These are phyloP conservation scores for Cantharis rustica DNA, from an alignment of 2,888 invertebrate genomes.

Conservation along the genomic window DNA sequence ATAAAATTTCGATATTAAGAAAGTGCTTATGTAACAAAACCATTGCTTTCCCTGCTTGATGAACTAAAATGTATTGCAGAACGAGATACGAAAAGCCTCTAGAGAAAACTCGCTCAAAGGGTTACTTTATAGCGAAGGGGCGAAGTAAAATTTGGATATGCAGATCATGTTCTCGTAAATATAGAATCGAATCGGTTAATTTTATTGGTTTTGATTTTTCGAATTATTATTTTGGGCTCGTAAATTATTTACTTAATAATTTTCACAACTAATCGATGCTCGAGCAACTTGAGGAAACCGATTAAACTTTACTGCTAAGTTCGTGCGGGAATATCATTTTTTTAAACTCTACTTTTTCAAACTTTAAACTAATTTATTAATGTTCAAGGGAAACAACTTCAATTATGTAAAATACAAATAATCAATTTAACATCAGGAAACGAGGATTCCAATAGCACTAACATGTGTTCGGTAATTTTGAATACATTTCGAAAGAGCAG, in stretches of 20 bases:
- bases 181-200: conserved; percentile 36
- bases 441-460: neutral
- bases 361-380: neutral
- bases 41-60: conserved; percentile 11
- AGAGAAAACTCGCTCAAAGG: conserved; percentile 26
- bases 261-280: neutral
- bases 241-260: neutral
- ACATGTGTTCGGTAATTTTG: neutral
- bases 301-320: neutral
- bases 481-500: neutral
- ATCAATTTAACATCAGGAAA: neutral
- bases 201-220: conserved; percentile 26
- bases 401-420: neutral
- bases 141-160: conserved; percentile 34
- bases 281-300: neutral
- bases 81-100: conserved; percentile 16
- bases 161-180: conserved; percentile 31
- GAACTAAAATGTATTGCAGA: conserved; percentile 21
- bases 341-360: neutral
- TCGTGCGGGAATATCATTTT: neutral
- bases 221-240: neutral
- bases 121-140: conserved; percentile 21
- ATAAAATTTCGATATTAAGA: neutral
- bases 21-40: neutral
- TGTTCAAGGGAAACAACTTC: neutral